Evolutionary conservation across 2,113 vertebrate species (phyloP).

Genomic region (Peromyscus maniculatus): DNA sequence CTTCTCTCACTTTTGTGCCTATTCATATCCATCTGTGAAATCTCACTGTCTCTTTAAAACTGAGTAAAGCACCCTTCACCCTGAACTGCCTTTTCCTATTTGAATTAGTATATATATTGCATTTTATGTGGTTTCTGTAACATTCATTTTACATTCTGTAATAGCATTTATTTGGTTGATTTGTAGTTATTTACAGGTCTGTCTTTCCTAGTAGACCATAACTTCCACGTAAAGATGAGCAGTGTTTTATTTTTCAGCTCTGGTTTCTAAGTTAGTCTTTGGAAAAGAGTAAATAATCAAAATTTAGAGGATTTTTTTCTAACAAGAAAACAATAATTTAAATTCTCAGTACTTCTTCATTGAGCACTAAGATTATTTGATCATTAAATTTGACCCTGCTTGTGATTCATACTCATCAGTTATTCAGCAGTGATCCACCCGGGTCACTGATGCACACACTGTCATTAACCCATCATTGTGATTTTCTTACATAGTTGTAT

Average conservation of each 20-base stretch:
- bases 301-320: background rate
- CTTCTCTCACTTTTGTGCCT: background rate
- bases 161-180: background rate
- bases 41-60: background rate
- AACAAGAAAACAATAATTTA: conserved; percentile 24
- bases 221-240: conserved; percentile 8
- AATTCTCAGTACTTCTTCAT: background rate
- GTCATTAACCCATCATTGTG: background rate
- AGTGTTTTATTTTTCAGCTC: background rate
- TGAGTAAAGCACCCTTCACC: background rate
- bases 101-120: background rate
- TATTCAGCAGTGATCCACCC: background rate
- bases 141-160: conserved; percentile 1
- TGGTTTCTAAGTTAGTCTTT: conserved; percentile 27
- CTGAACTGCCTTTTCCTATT: background rate
- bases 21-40: background rate
- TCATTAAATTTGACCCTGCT: background rate
- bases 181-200: conserved; percentile 34
- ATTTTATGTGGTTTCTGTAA: background rate
- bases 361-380: conserved; percentile 24
- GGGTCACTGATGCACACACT: background rate
- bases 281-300: conserved; percentile 24
- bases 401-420: background rate
- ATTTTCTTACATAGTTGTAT: background rate
- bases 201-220: conserved; percentile 24